Conservation (phyloP, 2,888 invertebrate species). For the Tenthredo mesomela region DNA sequence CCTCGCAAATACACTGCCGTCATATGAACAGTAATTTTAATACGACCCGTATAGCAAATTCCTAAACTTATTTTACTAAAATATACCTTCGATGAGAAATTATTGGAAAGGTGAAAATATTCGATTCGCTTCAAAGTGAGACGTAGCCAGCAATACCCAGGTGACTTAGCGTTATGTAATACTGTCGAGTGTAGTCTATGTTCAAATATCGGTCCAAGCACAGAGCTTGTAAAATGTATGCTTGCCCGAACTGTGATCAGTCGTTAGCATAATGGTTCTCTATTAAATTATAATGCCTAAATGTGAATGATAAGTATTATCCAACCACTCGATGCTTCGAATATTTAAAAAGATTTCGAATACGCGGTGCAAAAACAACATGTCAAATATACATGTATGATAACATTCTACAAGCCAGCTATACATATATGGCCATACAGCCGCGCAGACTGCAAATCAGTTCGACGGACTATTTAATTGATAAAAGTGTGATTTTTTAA, state of each 20-base stretch:
- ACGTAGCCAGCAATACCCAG: neutral
- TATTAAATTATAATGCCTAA: neutral
- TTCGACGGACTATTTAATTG: neutral
- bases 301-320: neutral
- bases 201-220: neutral
- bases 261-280: neutral
- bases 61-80: neutral
- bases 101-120: neutral
- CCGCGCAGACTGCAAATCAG: neutral
- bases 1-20: neutral
- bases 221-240: slow-evolving; percentile 4
- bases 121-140: slow-evolving; percentile 13
- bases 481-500: neutral
- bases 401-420: neutral
- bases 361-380: neutral
- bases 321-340: neutral
- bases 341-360: neutral
- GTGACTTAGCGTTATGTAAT: neutral
- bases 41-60: neutral
- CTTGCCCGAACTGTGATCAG: neutral
- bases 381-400: neutral
- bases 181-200: neutral
- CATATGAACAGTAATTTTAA: neutral
- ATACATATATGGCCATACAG: too few species aligned
- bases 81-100: neutral